Conservation (phyloP, 1,140 invertebrate genomes). For the Thaumetopoea pityocampa region DNA sequence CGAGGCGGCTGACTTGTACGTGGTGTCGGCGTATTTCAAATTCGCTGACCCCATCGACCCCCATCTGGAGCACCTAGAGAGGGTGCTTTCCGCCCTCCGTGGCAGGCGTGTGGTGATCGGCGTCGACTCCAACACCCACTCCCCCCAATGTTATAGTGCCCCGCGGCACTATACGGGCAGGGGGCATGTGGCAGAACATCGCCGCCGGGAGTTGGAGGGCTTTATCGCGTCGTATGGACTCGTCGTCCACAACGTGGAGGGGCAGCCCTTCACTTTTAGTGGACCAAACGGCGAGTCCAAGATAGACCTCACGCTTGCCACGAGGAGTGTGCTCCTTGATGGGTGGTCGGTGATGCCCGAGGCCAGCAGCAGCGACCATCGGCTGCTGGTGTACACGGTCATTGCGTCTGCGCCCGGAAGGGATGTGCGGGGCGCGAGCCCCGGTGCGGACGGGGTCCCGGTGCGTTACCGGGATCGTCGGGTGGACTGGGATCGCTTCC, state of each 20-base stretch:
- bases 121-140: constrained; percentile 29
- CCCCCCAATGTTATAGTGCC: constrained; percentile 25
- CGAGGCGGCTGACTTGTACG: no score
- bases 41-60: constrained; percentile 10
- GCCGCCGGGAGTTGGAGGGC: constrained; percentile 12
- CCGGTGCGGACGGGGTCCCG: neutral
- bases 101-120: constrained; percentile 5
- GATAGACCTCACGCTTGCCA: constrained; percentile 24
- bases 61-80: constrained; percentile 11
- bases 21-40: constrained; percentile 21
- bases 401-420: neutral
- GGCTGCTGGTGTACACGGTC: constrained; percentile 17
- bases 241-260: constrained; percentile 1
- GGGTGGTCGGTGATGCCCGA: constrained; percentile 19
- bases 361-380: constrained; percentile 27
- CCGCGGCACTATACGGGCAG: constrained; percentile 7
- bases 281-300: constrained; percentile 21
- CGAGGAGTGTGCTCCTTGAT: constrained; percentile 5
- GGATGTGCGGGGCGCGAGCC: neutral
- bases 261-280: constrained; percentile 23
- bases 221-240: constrained; percentile 11
- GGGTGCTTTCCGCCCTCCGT: neutral
- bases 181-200: constrained; percentile 1
- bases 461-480: constrained; percentile 8
- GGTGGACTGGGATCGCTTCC: constrained; percentile 17